Conservation (phyloP, 2,888 invertebrate species). For the Eilema sororculum region DNA sequence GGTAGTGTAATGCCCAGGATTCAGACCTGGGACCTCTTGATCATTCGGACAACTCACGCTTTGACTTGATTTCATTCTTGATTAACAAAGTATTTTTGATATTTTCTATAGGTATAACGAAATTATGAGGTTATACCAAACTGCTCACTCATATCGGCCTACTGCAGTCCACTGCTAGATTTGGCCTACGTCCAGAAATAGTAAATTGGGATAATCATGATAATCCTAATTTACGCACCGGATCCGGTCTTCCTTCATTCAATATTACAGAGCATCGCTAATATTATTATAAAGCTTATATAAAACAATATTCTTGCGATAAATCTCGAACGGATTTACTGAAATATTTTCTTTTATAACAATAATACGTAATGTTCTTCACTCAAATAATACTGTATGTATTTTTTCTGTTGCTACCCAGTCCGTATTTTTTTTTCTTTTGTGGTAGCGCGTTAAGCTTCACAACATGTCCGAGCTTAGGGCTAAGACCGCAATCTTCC, state of each 20-base stretch:
- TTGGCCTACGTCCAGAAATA: background rate
- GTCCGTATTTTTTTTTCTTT: background rate
- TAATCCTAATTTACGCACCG: background rate
- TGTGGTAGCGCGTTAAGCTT: background rate
- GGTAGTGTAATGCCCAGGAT: too few relatives aligned
- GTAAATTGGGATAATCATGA: background rate
- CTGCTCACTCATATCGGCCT: too few relatives aligned
- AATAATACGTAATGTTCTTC: too few relatives aligned
- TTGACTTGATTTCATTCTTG: too few relatives aligned
- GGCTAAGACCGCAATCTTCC: constrained; percentile 25
- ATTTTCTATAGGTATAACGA: too few relatives aligned
- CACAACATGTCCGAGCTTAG: constrained; percentile 18
- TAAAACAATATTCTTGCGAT: background rate
- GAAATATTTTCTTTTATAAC: background rate
- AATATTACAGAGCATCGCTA: too few relatives aligned
- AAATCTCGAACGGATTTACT: background rate
- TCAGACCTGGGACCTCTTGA: too few relatives aligned
- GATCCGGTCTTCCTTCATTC: too few relatives aligned
- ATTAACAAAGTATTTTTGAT: too few relatives aligned
- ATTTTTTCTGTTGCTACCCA: background rate
- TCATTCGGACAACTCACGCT: too few relatives aligned
- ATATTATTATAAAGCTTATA: too few relatives aligned
- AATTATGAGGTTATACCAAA: background rate
- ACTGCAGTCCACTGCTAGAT: background rate
- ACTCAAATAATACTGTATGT: background rate